These are phyloP conservation scores for Pyrrhia umbra DNA, from an alignment of 2,888 invertebrate genomes.

Conservation along the genomic window DNA sequence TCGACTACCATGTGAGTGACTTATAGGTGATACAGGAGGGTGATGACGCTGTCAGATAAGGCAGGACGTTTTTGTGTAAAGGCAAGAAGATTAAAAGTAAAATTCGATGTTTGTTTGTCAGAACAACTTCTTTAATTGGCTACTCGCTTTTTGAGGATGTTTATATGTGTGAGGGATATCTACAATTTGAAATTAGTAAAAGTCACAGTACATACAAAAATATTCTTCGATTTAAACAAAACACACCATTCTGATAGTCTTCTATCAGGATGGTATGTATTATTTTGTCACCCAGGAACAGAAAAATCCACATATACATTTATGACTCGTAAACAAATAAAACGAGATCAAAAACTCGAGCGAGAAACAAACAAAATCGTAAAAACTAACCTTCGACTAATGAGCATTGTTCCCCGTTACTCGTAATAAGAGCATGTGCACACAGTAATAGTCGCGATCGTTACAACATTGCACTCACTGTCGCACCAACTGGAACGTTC, in stretches of 20 bases:
- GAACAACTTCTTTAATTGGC: too few species aligned
- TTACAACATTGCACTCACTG: conserved; percentile 67
- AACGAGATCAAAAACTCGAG: conserved; percentile 26
- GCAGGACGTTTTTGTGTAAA: too few species aligned
- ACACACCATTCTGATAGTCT: not conserved
- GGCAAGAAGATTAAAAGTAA: too few species aligned
- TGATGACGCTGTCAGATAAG: not conserved
- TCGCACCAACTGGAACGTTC: conserved; percentile 66
- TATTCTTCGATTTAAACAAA: too few species aligned
- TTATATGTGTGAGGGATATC: too few species aligned
- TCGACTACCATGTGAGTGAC: conserved; percentile 85
- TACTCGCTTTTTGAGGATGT: too few species aligned
- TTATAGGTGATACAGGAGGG: too few species aligned
- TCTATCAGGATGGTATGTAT: not conserved
- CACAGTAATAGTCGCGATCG: conserved; percentile 65
- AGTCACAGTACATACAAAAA: too few species aligned
- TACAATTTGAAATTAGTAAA: too few species aligned
- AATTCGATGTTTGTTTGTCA: too few species aligned
- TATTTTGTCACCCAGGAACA: not conserved
- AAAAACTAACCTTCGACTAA: conserved; percentile 69
- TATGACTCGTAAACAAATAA: conserved; percentile 8
- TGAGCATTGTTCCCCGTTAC: conserved; percentile 69
- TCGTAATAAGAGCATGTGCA: conserved; percentile 70
- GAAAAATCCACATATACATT: conserved; percentile 2
- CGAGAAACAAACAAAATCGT: conserved; percentile 41